Evolutionary conservation across 1,140 invertebrate genomes (phyloP).

Genomic region (Heliconius hermathena): DNA sequence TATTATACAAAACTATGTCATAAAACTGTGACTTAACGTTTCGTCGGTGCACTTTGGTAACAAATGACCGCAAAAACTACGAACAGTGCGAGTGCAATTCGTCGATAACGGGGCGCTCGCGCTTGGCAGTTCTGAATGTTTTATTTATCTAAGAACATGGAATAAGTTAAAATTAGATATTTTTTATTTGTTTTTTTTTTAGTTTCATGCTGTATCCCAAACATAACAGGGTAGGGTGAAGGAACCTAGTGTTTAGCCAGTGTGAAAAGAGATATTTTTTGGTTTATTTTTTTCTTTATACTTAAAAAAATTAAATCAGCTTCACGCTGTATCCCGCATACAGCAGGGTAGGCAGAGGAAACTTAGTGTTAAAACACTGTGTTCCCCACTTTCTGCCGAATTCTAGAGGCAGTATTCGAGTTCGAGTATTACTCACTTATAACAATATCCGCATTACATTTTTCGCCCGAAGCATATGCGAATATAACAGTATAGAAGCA

Average conservation of each 20-base stretch:
- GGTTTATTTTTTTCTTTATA: no score
- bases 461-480: constrained; percentile 21
- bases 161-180: background rate
- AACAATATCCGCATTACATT: constrained; percentile 26
- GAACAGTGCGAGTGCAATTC: constrained; percentile 36
- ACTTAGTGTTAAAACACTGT: no score
- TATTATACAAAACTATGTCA: constrained; percentile 18
- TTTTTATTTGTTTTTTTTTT: background rate
- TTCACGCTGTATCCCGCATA: no score
- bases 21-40: constrained; percentile 33
- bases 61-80: constrained; percentile 33
- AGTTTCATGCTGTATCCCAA: no score
- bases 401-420: no score
- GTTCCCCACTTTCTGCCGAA: no score
- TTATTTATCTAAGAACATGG: constrained; percentile 19
- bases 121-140: constrained; percentile 38
- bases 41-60: constrained; percentile 21
- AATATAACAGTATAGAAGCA: constrained; percentile 17
- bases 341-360: no score
- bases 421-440: background rate
- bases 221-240: no score
- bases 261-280: no score
- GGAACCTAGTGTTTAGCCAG: no score
- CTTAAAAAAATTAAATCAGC: no score
- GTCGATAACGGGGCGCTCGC: constrained; percentile 43